Base-by-base conservation (phyloP, 2,113 vertebrate species). In the Sapayoa aenigma region DNA sequence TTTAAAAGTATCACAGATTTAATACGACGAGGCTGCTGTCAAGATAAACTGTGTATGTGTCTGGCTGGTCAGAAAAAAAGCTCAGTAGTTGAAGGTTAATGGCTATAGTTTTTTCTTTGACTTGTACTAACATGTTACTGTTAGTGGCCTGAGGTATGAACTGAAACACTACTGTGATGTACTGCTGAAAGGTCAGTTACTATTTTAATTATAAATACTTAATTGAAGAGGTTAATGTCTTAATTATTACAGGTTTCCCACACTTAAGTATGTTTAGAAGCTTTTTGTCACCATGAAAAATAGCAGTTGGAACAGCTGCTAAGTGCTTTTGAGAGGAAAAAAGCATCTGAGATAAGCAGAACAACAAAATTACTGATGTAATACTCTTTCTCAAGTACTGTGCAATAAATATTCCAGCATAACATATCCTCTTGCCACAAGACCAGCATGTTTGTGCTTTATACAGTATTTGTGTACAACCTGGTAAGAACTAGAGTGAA, bases 181-280 rank as follows among this genome's bases (percentile, higher is more conserved):
- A 62, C 31, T 84, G 56, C 20, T 75, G 58, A 82, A 78, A 62
- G 11, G 23, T 58, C 30, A 78, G 11, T 73, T 76, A 31, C 66
- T 79, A 16, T 85, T 91, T 89, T 84, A 92, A 76, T 88, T 96
- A 90, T 37, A 90, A 90, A 80, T 55, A 42, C 42, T 77, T 90
- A 1, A 20, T 42, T 84, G 39, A 44, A 78, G 17, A 12, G 8
- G 30, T 89, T 81, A 44, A 68, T 88, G 78, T 63, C 31, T 68
- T 76, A 33, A 44, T 91, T 91, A 87, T 78, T 91, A 12, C 15
- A 42, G 16, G 33, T 84, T 74, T 72, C n/a, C 58, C 39, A 66
- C 23, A 52, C 41, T 78, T 89, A 63, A 86, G 47, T 66, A 2
- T 77, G 66, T 80, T 77, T 74, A 94, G 62, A 69, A 90, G 47